phyloP scores from a whole-genome alignment of 2,888 invertebrate genomes.

The Drosophila bunnanda region DNA sequence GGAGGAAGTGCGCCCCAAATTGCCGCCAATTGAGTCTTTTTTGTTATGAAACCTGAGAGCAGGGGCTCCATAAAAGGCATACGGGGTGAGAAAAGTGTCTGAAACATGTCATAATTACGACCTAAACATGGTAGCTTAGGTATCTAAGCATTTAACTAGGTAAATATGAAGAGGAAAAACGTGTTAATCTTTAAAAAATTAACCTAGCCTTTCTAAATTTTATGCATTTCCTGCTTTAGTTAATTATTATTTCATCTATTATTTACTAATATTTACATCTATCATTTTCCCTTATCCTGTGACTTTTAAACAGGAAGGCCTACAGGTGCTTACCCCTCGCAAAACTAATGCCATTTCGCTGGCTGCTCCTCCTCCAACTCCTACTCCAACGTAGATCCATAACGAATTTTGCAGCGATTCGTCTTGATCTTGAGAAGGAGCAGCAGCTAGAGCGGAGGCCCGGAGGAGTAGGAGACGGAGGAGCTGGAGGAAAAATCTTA shows the following conservation, averaged over 20 bases:
- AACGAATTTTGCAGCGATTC: conserved; percentile 68
- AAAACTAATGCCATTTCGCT: conserved; percentile 9
- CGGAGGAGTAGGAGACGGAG: conserved; percentile 18
- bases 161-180: no score
- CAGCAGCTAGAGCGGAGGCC: conserved; percentile 5
- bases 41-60: not conserved
- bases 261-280: not conserved
- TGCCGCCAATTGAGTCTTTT: conserved; percentile 47
- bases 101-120: not conserved
- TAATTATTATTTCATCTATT: not conserved
- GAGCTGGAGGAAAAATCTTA: conserved; percentile 69
- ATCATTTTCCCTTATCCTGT: not conserved
- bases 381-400: conserved; percentile 7
- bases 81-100: conserved; percentile 1
- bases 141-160: not conserved
- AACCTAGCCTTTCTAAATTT: no score
- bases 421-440: conserved; percentile 56
- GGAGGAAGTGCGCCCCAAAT: conserved; percentile 58
- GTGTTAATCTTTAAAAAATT: no score
- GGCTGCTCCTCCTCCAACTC: not conserved
- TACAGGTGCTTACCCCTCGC: conserved; percentile 20
- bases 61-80: not conserved
- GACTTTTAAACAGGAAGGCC: not conserved
- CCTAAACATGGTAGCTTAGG: not conserved
- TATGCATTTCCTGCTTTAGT: not conserved